Base-by-base conservation (phyloP, 1,140 invertebrate species). In the Nomia melanderi region DNA sequence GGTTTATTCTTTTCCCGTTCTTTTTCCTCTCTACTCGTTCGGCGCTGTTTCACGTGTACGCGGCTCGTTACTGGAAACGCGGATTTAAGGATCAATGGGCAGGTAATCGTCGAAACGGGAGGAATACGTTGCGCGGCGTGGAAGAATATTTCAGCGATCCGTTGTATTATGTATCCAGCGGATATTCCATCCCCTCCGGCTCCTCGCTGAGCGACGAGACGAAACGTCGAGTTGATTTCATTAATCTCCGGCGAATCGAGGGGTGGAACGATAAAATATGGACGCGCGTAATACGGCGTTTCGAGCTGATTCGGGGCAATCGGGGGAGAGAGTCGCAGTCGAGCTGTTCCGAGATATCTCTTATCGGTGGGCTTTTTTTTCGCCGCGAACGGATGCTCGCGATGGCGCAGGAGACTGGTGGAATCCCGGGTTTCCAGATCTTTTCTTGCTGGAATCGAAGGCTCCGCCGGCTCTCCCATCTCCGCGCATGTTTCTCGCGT, bases 221-320 rank as follows among this genome's bases (percentile, higher is more conserved):
- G 39, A n/a, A 3, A 2, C 17, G 23, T n/a, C n/a, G n/a, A n/a
- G 31, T 60, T 47, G 69, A 50, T 60, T 29, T 29, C 17, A 17
- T 33, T 47, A 31, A 39, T 62, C 23, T 17, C 23, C 8, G 25
- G 0, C 4, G 27, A 36, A 50, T 53, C 44, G 57, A 17, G 14
- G 14, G 44, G 14, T 54, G 4, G 20, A 31, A 44, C 17, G 50
- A 25, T 59, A 36, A 76, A 67, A 76, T 59, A 59, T 69, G 20
- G 20, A 4, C 33, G 20, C 11, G 33, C 3, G 8, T 36, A 11
- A 14, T 9, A 25, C 50, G 25, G 25, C n/a, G n/a, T n/a, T n/a
- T n/a, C n/a, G n/a, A n/a, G n/a, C n/a, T n/a, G n/a, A n/a, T n/a
- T n/a, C n/a, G n/a, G n/a, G n/a, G n/a, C n/a, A n/a, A n/a, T n/a